Evolutionary conservation across 2,113 vertebrate species (phyloP), one percentile per base, ranked within the genome.

Genomic region (Melanostigma gelatinosum): DNA sequence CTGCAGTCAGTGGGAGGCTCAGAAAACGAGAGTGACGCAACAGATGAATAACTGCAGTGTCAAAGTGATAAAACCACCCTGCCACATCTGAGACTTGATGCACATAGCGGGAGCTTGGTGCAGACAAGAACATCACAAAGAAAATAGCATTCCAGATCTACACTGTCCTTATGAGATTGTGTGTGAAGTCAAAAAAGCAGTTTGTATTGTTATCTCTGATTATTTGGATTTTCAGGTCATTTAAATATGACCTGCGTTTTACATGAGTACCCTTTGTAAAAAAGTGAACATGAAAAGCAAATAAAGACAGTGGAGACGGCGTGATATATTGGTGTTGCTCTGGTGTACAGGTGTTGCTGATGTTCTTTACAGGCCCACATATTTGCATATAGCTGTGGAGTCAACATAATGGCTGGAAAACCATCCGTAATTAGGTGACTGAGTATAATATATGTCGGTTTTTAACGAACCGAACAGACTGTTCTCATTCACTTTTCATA

Each of bases 61-160:
- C 8, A 86, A 82, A 77, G 32, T 34, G 5, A 36, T 55, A 24
- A 83, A 89, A 85, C 82, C 85, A 77, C 38, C 15, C 12, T 6
- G 66, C 70, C 71, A 79, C 68, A 88, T 84, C 67, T 73, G 11
- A 79, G 22, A 38, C 16, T 1, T 69, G 22, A 24, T 40, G 20
- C 3, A 5, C 27, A 55, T 50, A 42, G 57, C 12, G 22, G 34
- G 68, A 55, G 1, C 24, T 42, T 1, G 3, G 18, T 72, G 16
- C 10, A 9, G 36, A 80, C 16, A 29, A 72, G 54, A 55, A 13
- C 24, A 54, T n/a, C 24, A n/a, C 52, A n/a, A 29, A 72, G 54
- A 55, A 13, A 54, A 54, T n/a, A 54, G 11, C 52, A n/a, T 54
- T 24, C n/a, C 40, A 60, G 4, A 62, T 22, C 10, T 10, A 22